A percentile compares a stretch with the other conserved stretches of the same genome.
phyloP scores from a whole-genome alignment of 2,797 vertebrate species.

The Acanthornis magna region DNA sequence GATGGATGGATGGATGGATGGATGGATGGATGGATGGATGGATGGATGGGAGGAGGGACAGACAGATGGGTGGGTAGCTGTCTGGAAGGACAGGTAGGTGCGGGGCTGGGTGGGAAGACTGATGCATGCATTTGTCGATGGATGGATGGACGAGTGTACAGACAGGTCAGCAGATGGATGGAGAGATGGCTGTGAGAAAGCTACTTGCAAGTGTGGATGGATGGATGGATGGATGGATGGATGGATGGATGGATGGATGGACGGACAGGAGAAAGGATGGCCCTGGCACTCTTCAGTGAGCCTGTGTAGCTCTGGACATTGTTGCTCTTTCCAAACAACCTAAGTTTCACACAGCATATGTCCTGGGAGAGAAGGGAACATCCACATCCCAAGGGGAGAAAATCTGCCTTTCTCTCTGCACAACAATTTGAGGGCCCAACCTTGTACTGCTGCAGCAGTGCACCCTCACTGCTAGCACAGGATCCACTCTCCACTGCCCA shows the following conservation, averaged over 20 bases:
- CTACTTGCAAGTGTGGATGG: neutral
- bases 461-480: neutral
- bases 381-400: neutral
- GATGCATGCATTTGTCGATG: accelerated
- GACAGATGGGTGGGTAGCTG: neutral
- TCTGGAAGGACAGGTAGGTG: neutral
- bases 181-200: neutral
- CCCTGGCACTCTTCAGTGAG: neutral
- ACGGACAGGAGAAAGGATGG: neutral
- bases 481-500: neutral
- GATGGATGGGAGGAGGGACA: neutral
- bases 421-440: neutral
- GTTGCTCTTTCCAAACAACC: neutral
- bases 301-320: accelerated
- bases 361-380: neutral
- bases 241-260: neutral
- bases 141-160: neutral
- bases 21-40: neutral
- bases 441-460: neutral
- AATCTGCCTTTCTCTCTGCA: neutral
- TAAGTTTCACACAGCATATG: neutral
- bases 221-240: neutral
- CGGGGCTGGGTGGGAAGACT: neutral
- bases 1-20: neutral
- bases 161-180: neutral